Percentiles rank a stretch among this genome's conserved stretches.
These are phyloP conservation scores for Anthoscopus minutus DNA, from an alignment of 2,113 vertebrate genomes.

Conservation along the genomic window DNA sequence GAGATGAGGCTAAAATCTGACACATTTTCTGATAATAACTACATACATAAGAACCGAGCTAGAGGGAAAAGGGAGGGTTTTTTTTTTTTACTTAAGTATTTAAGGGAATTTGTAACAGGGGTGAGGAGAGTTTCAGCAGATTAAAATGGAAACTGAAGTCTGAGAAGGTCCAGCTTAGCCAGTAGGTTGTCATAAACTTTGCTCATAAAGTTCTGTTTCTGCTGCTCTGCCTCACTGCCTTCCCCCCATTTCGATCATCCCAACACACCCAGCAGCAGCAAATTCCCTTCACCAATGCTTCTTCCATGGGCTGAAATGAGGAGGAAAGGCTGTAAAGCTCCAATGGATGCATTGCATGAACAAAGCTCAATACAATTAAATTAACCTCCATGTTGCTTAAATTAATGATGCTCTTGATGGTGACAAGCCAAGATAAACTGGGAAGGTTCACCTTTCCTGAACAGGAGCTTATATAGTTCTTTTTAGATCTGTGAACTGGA, in stretches of 20 bases:
- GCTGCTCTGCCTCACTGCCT: neutral
- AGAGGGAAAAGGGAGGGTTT: neutral
- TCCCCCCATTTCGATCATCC: accelerated
- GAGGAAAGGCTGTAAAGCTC: neutral
- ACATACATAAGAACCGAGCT: neutral
- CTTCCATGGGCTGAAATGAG: neutral
- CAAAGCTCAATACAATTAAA: neutral
- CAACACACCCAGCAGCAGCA: neutral
- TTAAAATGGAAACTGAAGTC: neutral
- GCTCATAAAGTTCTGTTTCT: neutral
- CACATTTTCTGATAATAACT: neutral
- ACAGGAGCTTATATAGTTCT: neutral
- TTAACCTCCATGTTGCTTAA: neutral
- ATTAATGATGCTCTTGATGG: neutral
- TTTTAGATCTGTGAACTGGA: slow-evolving; percentile 30
- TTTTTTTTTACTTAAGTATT: neutral
- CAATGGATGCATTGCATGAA: neutral
- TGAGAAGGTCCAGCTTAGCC: neutral
- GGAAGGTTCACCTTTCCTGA: neutral
- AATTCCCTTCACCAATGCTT: accelerated
- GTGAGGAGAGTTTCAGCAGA: neutral
- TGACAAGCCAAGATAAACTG: neutral
- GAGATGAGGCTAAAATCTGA: neutral
- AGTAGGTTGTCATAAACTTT: neutral
- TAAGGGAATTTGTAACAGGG: neutral